Base-by-base conservation (phyloP, 2,113 vertebrate genomes). In the Ciconia boyciana region DNA sequence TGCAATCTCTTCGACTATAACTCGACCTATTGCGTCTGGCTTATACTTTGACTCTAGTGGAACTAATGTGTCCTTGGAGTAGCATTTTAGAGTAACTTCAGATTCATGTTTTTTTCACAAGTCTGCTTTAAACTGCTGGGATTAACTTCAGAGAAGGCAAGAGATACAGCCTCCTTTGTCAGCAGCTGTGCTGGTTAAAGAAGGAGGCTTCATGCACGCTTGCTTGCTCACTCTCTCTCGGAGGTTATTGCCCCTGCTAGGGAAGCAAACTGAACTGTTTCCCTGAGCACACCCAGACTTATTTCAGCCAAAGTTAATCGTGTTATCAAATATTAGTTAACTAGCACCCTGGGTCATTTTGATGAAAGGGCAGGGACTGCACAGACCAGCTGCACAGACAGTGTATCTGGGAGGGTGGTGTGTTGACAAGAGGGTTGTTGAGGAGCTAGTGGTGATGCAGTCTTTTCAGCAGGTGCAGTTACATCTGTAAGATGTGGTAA, bases 31-130 rank as follows among this genome's bases (percentile, higher is more conserved):
- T 90, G 92, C 20, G 0, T 85, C 92, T 96, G 92, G 90, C 46
- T 5, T 85, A 54, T 83, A 58, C 93, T 96, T 91, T 65, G 92
- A 69, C 84, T 94, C 61, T 94, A 77, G 92, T 96, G 92, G 96
- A 97, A 96, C 95, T 95, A 93, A 95, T 93, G 87, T 88, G 94
- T 96, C 90, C 93, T 96, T 88, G 85, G 93, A 95, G 87, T 90
- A 91, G 92, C 71, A 43, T 91, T 96, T 95, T 89, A 88, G 85
- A 93, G 82, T 91, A 90, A 92, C 87, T 95, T 96, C 90, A 90
- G 87, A 91, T 93, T 83, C 54, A 14, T 83, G 25, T 29, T 60
- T 90, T 93, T 89, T 93, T 69, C 87, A 69, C 82, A 88, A 90
- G 57, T 77, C 82, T 87, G 74, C 92, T 93, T 96, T 94, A 94